Evolutionary conservation across 2,113 vertebrate species (phyloP), one percentile per base, ranked within the genome.

Genomic region (Petromus typicus): DNA sequence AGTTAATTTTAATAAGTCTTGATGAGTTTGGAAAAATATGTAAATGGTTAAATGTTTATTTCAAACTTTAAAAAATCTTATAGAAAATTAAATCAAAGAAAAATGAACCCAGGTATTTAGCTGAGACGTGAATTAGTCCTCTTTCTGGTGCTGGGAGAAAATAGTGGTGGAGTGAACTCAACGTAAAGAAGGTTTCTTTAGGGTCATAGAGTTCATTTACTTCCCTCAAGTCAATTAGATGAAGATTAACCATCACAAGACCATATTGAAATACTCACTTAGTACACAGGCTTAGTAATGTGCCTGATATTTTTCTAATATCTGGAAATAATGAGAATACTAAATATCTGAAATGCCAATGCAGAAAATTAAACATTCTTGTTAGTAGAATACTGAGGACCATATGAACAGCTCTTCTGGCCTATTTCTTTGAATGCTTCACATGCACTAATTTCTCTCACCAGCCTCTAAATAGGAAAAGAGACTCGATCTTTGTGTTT

Each of bases 391-490:
- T 17, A 12, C n/a, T 17, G 0, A 17, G 9, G 18, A 2, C 17
- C 13, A 25, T 2, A 11, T 1, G 0, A 12, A 14, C 3, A 90
- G 5, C 7, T 75, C 6, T 79, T 64, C 8, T 12, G 13, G 20
- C 20, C 27, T 51, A 2, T 43, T 43, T 4, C 37, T 11, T 88
- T 69, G 67, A 79, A 14, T 43, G 22, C 0, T 7, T 79, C 48
- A 14, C 0, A 40, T 59, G 17, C 11, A 30, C 0, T 57, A 10
- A 87, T 34, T 66, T 73, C 25, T 93, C 30, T 73, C 59, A 69
- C 3, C 32, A 57, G 7, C 4, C 13, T 45, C 32, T 57, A n/a
- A 37, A 2, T 14, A n/a, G 45, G 22, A 91, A 87, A 61, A 71
- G 5, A 66, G 20, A 59, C 25, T 34, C 40, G 6, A 2, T 64